phyloP scores from a whole-genome alignment of 2,888 invertebrate species.

The Polia nebulosa region DNA sequence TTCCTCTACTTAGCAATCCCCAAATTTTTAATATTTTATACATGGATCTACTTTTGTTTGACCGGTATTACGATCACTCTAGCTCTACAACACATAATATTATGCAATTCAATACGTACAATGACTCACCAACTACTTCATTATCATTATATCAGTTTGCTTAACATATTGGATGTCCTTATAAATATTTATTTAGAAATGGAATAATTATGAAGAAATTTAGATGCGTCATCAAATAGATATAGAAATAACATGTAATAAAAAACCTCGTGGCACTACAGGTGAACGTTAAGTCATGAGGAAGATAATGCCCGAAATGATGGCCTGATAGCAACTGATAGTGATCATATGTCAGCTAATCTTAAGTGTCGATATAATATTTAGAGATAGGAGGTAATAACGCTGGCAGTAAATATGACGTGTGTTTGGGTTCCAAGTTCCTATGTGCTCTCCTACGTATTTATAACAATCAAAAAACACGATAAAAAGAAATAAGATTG shows the following conservation, averaged over 20 bases:
- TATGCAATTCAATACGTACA: conserved; percentile 2
- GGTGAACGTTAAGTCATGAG: conserved; percentile 16
- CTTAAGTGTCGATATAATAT: conserved; percentile 47
- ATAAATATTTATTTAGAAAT: not conserved
- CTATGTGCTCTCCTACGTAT: too few relatives aligned
- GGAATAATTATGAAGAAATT: not conserved
- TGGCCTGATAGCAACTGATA: conserved; percentile 42
- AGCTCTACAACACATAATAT: not conserved
- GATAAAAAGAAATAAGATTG: too few relatives aligned
- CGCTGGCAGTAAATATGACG: not conserved
- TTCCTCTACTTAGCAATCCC: too few relatives aligned
- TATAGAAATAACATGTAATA: not conserved
- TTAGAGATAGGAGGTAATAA: conserved; percentile 31
- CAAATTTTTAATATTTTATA: too few relatives aligned
- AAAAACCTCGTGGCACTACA: not conserved
- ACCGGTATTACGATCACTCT: not conserved
- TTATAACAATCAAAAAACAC: too few relatives aligned
- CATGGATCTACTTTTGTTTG: not conserved
- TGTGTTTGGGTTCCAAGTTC: conserved; percentile 19
- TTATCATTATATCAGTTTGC: conserved; percentile 5
- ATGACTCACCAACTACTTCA: not conserved
- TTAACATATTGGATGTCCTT: not conserved
- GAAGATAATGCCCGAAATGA: conserved; percentile 30
- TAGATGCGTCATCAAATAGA: not conserved
- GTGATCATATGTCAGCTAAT: conserved; percentile 41